Evolutionary conservation across 1,140 invertebrate genomes (phyloP).

Genomic region (Habropoda laboriosa): DNA sequence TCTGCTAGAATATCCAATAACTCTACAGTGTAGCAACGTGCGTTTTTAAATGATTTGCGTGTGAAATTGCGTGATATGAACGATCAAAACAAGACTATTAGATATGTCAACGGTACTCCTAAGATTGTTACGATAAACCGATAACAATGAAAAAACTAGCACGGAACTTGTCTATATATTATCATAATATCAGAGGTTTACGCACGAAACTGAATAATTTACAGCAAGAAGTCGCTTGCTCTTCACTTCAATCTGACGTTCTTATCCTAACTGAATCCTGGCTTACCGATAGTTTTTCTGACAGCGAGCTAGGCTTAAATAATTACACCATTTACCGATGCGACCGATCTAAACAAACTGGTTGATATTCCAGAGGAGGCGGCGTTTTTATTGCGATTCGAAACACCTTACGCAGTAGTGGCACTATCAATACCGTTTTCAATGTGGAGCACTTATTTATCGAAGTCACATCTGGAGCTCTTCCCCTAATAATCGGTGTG

Average conservation of each 20-base stretch:
- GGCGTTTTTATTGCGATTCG: too few relatives aligned
- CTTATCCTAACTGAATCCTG: background rate
- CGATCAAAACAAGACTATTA: background rate
- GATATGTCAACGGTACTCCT: background rate
- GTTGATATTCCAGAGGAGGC: too few relatives aligned
- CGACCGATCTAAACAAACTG: too few relatives aligned
- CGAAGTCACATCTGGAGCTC: too few relatives aligned
- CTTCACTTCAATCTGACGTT: background rate
- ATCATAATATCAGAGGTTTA: background rate
- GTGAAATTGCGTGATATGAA: background rate
- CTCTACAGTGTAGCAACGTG: slow-evolving; percentile 21
- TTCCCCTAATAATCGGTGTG: too few relatives aligned
- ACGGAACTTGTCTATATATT: background rate
- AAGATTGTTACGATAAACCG: background rate
- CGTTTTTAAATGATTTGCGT: background rate
- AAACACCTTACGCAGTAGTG: too few relatives aligned
- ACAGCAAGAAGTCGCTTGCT: background rate
- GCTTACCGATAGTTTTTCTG: background rate
- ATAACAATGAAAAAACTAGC: background rate
- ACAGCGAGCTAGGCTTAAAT: background rate
- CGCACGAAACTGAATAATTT: background rate
- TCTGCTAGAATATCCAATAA: background rate
- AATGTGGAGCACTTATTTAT: too few relatives aligned
- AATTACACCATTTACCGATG: background rate
- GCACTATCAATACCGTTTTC: too few relatives aligned